Conservation (phyloP, 1,140 invertebrate species). For the Diplogasteroides magnus region DNA sequence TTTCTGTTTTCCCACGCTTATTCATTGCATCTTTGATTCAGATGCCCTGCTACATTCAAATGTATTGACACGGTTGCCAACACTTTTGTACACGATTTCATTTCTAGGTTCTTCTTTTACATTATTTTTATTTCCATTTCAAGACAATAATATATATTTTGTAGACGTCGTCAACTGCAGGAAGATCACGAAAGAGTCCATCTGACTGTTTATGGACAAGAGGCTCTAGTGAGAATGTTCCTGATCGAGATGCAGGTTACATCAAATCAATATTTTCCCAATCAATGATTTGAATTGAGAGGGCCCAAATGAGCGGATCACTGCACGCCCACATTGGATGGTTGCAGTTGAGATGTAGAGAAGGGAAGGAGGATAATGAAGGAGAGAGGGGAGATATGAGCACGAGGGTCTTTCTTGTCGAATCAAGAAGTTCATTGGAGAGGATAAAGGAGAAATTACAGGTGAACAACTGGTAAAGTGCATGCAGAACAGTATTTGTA, state of each 20-base stretch:
- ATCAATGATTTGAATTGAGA: background rate
- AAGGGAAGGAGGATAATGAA: background rate
- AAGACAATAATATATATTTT: background rate
- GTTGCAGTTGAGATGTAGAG: background rate
- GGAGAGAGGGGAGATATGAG: background rate
- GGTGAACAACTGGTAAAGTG: too few relatives aligned
- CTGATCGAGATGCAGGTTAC: background rate
- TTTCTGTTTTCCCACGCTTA: too few relatives aligned
- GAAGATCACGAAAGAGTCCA: background rate
- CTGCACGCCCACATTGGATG: background rate
- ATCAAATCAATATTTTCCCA: too few relatives aligned
- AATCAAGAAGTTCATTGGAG: background rate
- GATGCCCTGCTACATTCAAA: constrained; percentile 15
- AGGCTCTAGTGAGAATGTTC: background rate
- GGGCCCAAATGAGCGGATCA: background rate
- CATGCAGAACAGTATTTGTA: too few relatives aligned
- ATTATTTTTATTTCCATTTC: background rate
- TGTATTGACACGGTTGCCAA: constrained; percentile 19
- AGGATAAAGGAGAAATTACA: background rate
- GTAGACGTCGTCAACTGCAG: background rate
- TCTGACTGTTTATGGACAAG: background rate
- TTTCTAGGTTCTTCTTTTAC: background rate
- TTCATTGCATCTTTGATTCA: too few relatives aligned
- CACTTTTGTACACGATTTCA: constrained; percentile 1
- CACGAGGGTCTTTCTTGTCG: background rate